Conservation (phyloP, 2,797 vertebrate species). For the Lateolabrax maculatus region DNA sequence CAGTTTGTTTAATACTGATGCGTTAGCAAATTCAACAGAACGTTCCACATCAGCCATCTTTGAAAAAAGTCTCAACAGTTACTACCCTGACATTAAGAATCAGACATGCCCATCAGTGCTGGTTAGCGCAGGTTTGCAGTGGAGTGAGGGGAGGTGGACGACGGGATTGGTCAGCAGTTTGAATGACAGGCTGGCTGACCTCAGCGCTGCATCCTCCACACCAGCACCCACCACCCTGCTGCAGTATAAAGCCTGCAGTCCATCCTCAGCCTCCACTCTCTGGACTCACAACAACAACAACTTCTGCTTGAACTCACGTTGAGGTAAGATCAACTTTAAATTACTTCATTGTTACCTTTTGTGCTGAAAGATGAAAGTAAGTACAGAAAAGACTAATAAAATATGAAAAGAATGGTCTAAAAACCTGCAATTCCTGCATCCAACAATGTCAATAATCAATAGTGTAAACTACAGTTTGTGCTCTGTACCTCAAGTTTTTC, state of each 20-base stretch:
- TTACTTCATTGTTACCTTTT: too few relatives aligned
- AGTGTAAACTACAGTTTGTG: neutral
- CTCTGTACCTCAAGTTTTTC: neutral
- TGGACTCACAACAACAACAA: conserved; percentile 20
- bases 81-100: neutral
- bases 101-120: conserved; percentile 1
- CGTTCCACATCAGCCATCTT: too few relatives aligned
- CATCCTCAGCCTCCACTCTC: conserved; percentile 46
- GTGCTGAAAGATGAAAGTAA: neutral
- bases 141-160: conserved; percentile 73
- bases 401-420: neutral
- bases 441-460: neutral
- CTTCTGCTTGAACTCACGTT: neutral
- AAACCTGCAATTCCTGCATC: neutral
- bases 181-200: conserved; percentile 68
- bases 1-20: too few relatives aligned
- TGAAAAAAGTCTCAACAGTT: neutral
- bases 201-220: conserved; percentile 43
- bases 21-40: too few relatives aligned
- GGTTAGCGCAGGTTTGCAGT: conserved; percentile 34
- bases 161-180: conserved; percentile 71
- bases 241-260: conserved; percentile 71
- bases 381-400: neutral
- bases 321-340: conserved; percentile 47
- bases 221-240: conserved; percentile 16